Conservation (phyloP, 2,888 invertebrate species). For the Malachius bipustulatus region DNA sequence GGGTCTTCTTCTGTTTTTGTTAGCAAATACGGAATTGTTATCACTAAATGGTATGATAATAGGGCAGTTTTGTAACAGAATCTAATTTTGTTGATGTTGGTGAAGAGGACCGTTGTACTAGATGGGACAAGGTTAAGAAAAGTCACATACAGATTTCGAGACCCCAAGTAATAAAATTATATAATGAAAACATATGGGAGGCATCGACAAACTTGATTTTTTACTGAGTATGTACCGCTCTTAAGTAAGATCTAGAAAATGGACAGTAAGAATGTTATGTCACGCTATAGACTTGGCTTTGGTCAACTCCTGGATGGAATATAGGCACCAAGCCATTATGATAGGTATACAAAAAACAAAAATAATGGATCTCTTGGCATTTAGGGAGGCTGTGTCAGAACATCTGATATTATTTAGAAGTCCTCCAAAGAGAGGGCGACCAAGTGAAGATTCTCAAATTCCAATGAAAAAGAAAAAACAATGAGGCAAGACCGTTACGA, state of each 20-base stretch:
- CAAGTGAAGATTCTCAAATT: too few species aligned
- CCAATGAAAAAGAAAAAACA: too few species aligned
- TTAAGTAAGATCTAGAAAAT: not conserved
- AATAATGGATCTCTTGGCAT: too few species aligned
- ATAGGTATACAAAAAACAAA: too few species aligned
- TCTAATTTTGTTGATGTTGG: not conserved
- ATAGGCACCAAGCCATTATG: too few species aligned
- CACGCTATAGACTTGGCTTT: not conserved
- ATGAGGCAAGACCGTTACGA: too few species aligned
- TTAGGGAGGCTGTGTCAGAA: too few species aligned
- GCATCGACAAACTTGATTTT: not conserved
- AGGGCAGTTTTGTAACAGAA: not conserved
- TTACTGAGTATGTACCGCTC: not conserved
- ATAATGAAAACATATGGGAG: conserved; percentile 4
- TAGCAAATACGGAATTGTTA: too few species aligned
- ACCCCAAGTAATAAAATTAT: not conserved
- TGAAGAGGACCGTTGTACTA: not conserved
- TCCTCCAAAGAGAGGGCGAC: too few species aligned
- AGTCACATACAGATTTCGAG: not conserved
- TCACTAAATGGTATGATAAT: conserved; percentile 5
- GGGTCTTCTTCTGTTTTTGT: too few species aligned
- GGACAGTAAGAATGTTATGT: not conserved
- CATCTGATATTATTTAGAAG: too few species aligned
- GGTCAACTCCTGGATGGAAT: conserved; percentile 5
- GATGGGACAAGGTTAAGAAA: conserved; percentile 1